These are phyloP conservation scores for Syngnathus typhle DNA, from an alignment of 2,113 vertebrate genomes.

Conservation along the genomic window DNA sequence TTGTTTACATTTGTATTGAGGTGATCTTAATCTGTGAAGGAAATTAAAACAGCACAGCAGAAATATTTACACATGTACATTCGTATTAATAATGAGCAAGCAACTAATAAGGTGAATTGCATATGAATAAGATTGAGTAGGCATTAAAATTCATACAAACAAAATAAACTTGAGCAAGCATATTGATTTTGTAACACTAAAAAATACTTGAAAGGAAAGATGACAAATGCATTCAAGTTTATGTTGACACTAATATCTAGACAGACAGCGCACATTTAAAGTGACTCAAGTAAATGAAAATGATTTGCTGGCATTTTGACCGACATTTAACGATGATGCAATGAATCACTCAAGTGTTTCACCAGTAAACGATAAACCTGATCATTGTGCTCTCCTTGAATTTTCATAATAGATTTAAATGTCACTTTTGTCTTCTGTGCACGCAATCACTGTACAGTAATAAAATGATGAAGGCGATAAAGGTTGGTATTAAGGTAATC, in stretches of 20 bases:
- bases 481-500: background rate
- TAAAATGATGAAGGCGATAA: slow-evolving; percentile 1
- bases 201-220: too few species aligned
- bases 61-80: background rate
- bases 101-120: background rate
- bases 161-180: background rate
- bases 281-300: background rate
- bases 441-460: background rate
- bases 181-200: too few species aligned
- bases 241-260: too few species aligned
- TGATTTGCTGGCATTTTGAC: background rate
- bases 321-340: background rate
- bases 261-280: background rate
- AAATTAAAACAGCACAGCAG: background rate
- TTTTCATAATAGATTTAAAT: background rate
- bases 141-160: background rate
- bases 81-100: background rate
- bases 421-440: background rate
- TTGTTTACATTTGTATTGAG: background rate
- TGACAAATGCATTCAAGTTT: too few species aligned
- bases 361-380: background rate
- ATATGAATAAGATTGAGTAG: too few species aligned
- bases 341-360: background rate
- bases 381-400: background rate
- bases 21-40: background rate